These are phyloP conservation scores for Bellardia bayeri DNA, from an alignment of 2,888 invertebrate genomes.

Conservation along the genomic window DNA sequence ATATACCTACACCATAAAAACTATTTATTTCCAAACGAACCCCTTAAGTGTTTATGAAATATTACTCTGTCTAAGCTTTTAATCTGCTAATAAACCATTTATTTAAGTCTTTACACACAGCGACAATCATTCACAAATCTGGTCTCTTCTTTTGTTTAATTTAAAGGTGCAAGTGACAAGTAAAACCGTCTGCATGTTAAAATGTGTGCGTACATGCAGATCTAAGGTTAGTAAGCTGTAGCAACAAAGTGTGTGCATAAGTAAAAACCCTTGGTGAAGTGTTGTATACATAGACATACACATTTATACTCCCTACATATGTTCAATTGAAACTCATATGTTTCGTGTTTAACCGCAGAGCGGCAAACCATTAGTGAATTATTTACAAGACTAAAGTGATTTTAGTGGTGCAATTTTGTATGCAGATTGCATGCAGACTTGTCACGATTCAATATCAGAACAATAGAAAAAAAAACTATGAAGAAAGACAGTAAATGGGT, in stretches of 20 bases:
- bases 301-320: not conserved
- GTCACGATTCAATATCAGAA: slow-evolving; percentile 3
- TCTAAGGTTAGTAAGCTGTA: slow-evolving; percentile 5
- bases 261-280: slow-evolving; percentile 18
- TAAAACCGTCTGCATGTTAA: not conserved
- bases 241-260: not conserved
- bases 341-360: slow-evolving; percentile 61
- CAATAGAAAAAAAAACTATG: not conserved
- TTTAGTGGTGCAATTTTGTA: slow-evolving; percentile 60
- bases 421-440: slow-evolving; percentile 55
- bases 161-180: slow-evolving; percentile 8
- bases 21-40: not conserved
- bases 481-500: not conserved
- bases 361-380: slow-evolving; percentile 68
- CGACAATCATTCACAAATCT: slow-evolving; percentile 9
- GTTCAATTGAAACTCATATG: slow-evolving; percentile 39
- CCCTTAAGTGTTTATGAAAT: slow-evolving; percentile 13
- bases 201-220: not conserved
- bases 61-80: not conserved
- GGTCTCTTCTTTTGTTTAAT: slow-evolving; percentile 36
- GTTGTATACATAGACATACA: not conserved
- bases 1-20: too few species aligned
- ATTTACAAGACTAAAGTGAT: slow-evolving; percentile 69
- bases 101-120: slow-evolving; percentile 2
- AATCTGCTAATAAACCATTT: slow-evolving; percentile 18